A percentile compares a stretch with the other conserved stretches of the same genome.
phyloP scores from a whole-genome alignment of 2,113 vertebrate genomes.

The Esox niger region DNA sequence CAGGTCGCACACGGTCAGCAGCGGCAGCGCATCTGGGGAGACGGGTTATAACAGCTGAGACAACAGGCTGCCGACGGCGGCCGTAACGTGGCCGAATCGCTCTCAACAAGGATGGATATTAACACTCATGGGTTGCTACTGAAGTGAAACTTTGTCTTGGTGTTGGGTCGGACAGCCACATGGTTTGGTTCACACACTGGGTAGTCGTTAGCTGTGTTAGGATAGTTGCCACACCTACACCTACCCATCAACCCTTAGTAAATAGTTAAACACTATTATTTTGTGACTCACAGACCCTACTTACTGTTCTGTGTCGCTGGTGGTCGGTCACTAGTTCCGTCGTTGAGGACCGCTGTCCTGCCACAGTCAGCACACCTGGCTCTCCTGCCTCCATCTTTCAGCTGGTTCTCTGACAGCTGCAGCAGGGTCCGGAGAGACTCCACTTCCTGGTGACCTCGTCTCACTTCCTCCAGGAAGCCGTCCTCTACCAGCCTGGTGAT shows the following conservation, averaged over 20 bases:
- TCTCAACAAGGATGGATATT: no score
- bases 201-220: no score
- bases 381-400: constrained; percentile 16
- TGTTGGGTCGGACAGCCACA: no score
- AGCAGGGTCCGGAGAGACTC: constrained; percentile 62
- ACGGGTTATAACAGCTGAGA: background rate
- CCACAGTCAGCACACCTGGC: constrained; percentile 43
- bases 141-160: no score
- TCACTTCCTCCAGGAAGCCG: constrained; percentile 68
- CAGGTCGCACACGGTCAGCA: constrained; percentile 19
- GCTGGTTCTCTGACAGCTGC: constrained; percentile 53
- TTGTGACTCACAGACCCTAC: background rate
- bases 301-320: constrained; percentile 37
- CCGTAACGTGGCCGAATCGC: no score
- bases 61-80: background rate
- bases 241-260: no score
- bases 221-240: no score
- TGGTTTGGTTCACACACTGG: no score
- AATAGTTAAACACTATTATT: background rate
- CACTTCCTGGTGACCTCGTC: constrained; percentile 61
- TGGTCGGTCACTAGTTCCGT: constrained; percentile 13
- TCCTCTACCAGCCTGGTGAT: constrained; percentile 71
- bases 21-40: constrained; percentile 38
- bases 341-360: constrained; percentile 22
- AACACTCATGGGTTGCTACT: no score